Evolutionary conservation across 2,888 invertebrate species (phyloP).

Genomic region (Gordius sp.): DNA sequence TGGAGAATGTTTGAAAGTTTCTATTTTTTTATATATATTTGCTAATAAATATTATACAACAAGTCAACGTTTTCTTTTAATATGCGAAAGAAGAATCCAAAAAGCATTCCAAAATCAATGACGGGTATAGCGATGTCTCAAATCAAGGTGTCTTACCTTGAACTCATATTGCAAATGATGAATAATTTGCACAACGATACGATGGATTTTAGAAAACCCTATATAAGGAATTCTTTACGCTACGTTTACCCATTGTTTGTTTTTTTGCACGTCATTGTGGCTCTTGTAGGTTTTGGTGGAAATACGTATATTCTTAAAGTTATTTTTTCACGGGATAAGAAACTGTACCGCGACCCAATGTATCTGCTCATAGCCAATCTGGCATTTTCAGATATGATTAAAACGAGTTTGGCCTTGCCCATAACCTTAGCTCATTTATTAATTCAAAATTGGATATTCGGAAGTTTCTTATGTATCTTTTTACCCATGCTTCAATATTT

Average conservation of each 20-base stretch:
- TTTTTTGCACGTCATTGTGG: constrained; percentile 37
- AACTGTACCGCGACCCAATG: constrained; percentile 38
- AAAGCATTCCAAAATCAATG: too few species aligned
- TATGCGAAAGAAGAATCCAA: too few species aligned
- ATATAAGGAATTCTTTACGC: constrained; percentile 34
- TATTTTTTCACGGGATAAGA: constrained; percentile 27
- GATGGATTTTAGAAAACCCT: constrained; percentile 37
- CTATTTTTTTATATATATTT: too few species aligned
- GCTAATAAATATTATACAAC: too few species aligned
- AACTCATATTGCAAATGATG: constrained; percentile 27
- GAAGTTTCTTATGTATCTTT: constrained; percentile 43
- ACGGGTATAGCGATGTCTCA: neutral
- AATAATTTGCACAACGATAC: constrained; percentile 28
- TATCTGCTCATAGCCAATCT: constrained; percentile 42
- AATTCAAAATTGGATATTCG: constrained; percentile 45
- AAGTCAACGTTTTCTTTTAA: too few species aligned
- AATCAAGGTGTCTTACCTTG: constrained; percentile 25
- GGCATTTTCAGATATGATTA: constrained; percentile 40
- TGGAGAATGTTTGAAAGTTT: too few species aligned
- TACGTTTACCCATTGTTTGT: constrained; percentile 38
- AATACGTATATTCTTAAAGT: constrained; percentile 37
- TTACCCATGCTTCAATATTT: constrained; percentile 48
- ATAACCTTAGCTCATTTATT: constrained; percentile 41
- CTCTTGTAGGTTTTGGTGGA: constrained; percentile 35
- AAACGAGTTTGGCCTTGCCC: constrained; percentile 42